Base-by-base conservation (phyloP, 2,888 invertebrate species). In the Acronicta aceris region DNA sequence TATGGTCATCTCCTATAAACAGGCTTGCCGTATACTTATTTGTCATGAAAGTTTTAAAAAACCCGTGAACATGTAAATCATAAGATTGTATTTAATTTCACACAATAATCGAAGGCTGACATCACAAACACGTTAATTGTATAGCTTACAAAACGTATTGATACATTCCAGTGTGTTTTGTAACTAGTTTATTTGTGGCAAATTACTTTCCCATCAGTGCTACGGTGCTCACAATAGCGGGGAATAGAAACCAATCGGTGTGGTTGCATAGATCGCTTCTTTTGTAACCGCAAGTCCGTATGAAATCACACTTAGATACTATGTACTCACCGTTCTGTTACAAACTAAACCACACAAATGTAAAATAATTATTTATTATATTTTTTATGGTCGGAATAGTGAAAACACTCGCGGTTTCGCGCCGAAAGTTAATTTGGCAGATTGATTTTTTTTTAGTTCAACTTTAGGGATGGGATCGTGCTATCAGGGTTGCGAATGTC, bases 201-300 rank as follows among this genome's bases (percentile, higher is more conserved):
- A 87, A 86, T 86, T 79, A 85, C 86, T 88, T 89, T 89, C 85
- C 81, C 86, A 86, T 87, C 84, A 81, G 74, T 72, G 81, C 74
- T 73, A 68, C 76, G 54, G 62, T 51, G 65, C 59, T 68, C 65
- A 81, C 81, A 78, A 76, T 79, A 69, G 78, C 78, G 74, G 77
- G 73, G 80, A 83, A 83, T 86, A 81, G 85, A 86, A 87, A 83
- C 76, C 86, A 84, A 87, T 88, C 82, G 82, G 64, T 86, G 89
- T 73, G 90, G 89, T 89, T 84, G 79, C 85, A 76, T 61, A 79
- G 83, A 87, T 86, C 83, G 82, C 87, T 87, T 88, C 88, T 88
- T 87, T 87, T 86, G 85, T 82, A 84, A 90, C 90, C 90, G 76
- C 90, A 89, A 68, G 57, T 76, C 78, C 82, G 83, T 83, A 84